Evolutionary conservation across 1,140 invertebrate species (phyloP), one percentile per base, ranked within the genome.

Genomic region (Pseudomyrmex flavicornis): DNA sequence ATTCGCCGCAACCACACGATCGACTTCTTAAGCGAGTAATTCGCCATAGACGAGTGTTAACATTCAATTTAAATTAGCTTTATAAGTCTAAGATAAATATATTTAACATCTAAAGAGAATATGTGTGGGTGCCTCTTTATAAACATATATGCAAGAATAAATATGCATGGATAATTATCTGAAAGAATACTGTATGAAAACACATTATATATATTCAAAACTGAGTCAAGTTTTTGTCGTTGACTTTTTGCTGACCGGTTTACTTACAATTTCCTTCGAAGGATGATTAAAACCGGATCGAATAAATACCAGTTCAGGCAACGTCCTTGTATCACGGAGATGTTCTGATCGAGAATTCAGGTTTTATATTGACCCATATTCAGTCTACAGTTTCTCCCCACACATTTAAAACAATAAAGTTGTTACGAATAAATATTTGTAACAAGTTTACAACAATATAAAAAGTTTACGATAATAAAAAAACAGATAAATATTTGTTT

Each of bases 201-300:
- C 84, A n/a, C 61, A 61, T 84, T 58, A 56, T 35, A 20, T 35
- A 54, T 54, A 35, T 76, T n/a, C 54, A 44, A 20, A 83, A 59
- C 2, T 15, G 17, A 87, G 68, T 82, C 48, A 59, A 46, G 63
- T 56, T 73, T 35, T 35, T 26, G 44, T 85, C 35, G 35, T 69
- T 48, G 20, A 5, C 52, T 85, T 88, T 76, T 88, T 88, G 13
- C 65, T 75, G 54, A 50, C 44, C 54, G 62, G 56, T 83, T 88
- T 77, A 88, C 83, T 88, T 88, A 83, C 87, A 62, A 62, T 88
- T 88, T 88, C 77, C 59, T 76, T 85, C 58, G 85, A 88, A 66
- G 86, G 66, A 74, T 85, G 83, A 82, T 88, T 85, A 83, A 88
- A 88, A 88, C 86, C 86, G 68, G 86, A 88, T 88, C 73, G 66